Base-by-base conservation (phyloP, 2,888 invertebrate species). In the Lissocephala sabroskyi region DNA sequence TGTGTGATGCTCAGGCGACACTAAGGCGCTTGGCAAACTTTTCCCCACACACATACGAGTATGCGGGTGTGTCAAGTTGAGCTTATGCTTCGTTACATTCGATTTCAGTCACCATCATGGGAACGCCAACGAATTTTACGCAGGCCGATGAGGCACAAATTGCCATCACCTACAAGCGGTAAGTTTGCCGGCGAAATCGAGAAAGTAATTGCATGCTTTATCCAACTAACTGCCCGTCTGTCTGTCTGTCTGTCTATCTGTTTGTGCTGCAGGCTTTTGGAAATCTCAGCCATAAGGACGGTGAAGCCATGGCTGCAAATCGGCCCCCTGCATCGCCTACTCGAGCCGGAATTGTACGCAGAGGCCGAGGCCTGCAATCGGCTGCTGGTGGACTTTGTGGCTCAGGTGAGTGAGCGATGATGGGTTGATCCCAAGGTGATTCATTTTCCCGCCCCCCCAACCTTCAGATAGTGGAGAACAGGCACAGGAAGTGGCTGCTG, bases 251-350 rank as follows among this genome's bases (percentile, higher is more conserved):
- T 37, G 40, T 47, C 32, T 44, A 5, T 46, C 11, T 37, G 32
- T 18, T 6, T 37, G 29, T 41, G 26, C 35, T 17, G 32, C 49
- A 79, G 79, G 39, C 63, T 79, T 32, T 59, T 82, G 42, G 74
- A 79, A 55, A 75, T 82, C 54, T 82, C 82, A 18, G 82, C 83
- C 32, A 62, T 82, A 46, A 75, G 66, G 58, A 77, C 64, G 45
- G 64, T 81, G 5, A 83, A 80, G 40, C 83, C 83, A 9, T 82
- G 83, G 82, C 74, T 82, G 52, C 82, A 83, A 64, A 79, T 80
- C 49, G 82, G 81, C 62, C 56, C 71, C n/a, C 53, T 82, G 46
- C 81, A 83, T 49, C 80, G 81, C 10, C 49, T 82, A 5, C 49
- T 83, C 59, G 79, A 71, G 16, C 65, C 62, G 0, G 42, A 70